Base-by-base conservation (phyloP, 2,113 vertebrate species). In the Indicator indicator region DNA sequence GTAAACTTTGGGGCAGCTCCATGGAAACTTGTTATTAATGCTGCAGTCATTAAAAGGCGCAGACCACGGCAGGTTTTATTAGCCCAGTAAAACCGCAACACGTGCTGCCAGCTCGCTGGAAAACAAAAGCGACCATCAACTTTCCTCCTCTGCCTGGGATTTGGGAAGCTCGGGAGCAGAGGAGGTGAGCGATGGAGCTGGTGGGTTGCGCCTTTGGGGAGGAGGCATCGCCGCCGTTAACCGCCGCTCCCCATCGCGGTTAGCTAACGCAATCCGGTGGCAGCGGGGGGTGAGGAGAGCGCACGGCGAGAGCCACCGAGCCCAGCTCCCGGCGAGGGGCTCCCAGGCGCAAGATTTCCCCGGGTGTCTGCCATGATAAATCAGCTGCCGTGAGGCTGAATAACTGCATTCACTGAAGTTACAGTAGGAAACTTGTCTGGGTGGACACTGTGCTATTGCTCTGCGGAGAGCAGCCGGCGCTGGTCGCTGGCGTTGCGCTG, bases 11-110 rank as follows among this genome's bases (percentile, higher is more conserved):
- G 55, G 54, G 85, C 89, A 64, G 92, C 75, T 94, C 89, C 91
- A 90, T 94, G 94, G 94, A 94, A 96, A 94, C 93, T 95, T 80
- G 30, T 69, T 94, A 85, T 91, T 95, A 93, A 94, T 28, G 90
- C 90, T 81, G 86, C 83, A 79, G 92, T 95, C 97, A 93, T 90
- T 91, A 86, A 88, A 86, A 83, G 72, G 71, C 88, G 11, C 80
- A 60, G 92, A 81, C 44, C 70, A 10, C 9, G 44, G 88, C 69
- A 42, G 72, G 72, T 76, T 96, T 92, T 95, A 85, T 94, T 74
- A 85, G 94, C 58, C 69, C 93, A 18, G 71, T 58, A 75, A 93
- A 94, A 94, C 90, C 88, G 48, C 83, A 90, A 88, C 92, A 89
- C 90, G 89, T 84, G 95, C 93, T 21, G 26, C 28, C 94, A 83